Evolutionary conservation across 2,888 invertebrate genomes (phyloP).

Genomic region (Andrena hattorfiana): DNA sequence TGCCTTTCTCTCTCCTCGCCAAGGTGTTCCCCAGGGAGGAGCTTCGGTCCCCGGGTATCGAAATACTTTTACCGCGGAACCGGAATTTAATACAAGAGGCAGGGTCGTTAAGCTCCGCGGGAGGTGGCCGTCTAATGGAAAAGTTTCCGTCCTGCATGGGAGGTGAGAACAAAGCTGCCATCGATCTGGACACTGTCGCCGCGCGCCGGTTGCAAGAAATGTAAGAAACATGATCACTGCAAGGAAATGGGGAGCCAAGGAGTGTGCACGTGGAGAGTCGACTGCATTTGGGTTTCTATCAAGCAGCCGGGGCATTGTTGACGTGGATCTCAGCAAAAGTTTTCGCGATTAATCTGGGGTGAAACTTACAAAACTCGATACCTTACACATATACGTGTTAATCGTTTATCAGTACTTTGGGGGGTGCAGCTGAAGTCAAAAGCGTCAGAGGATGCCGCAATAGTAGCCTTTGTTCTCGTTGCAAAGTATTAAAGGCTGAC

Average conservation of each 20-base stretch:
- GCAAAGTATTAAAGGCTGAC: not conserved
- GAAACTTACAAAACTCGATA: too few species aligned
- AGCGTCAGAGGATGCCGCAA: too few species aligned
- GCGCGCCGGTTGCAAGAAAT: not conserved
- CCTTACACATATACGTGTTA: too few species aligned
- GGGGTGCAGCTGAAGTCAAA: too few species aligned
- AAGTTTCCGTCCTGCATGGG: slow-evolving; percentile 38
- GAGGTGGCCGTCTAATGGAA: slow-evolving; percentile 52
- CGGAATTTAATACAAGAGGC: slow-evolving; percentile 51
- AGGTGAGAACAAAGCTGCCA: slow-evolving; percentile 9
- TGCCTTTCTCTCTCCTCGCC: slow-evolving; percentile 16
- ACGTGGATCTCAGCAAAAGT: too few species aligned
- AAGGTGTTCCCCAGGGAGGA: not conserved
- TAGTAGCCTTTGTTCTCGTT: too few species aligned
- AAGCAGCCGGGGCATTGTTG: too few species aligned
- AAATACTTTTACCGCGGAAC: slow-evolving; percentile 44
- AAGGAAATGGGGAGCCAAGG: not conserved
- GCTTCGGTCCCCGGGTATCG: slow-evolving; percentile 14
- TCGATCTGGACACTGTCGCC: not conserved
- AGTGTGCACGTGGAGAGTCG: not conserved
- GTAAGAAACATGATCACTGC: not conserved
- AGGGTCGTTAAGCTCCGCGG: slow-evolving; percentile 43
- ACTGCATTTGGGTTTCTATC: too few species aligned
- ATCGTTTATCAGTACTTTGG: too few species aligned
- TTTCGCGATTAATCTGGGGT: too few species aligned